These are phyloP conservation scores for Silurus glanis DNA, from an alignment of 2,113 vertebrate genomes.

Conservation along the genomic window DNA sequence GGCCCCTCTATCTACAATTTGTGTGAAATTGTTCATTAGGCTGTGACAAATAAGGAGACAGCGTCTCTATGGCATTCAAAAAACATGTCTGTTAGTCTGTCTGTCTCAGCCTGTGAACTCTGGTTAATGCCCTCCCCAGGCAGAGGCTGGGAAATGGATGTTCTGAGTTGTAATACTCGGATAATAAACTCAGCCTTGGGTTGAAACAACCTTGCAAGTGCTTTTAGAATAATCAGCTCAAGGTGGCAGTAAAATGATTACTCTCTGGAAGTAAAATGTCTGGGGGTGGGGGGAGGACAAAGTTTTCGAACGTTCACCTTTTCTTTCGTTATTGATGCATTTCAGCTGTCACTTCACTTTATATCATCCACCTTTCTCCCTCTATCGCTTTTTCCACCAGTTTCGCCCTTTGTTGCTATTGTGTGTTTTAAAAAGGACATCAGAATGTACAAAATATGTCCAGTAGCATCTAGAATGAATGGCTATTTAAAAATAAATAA, in stretches of 20 bases:
- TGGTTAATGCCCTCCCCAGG: background rate
- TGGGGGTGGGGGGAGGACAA: background rate
- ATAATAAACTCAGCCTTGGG: constrained; percentile 15
- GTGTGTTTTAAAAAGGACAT: background rate
- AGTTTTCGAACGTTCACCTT: background rate
- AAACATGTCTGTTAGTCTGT: background rate
- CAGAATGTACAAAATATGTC: background rate
- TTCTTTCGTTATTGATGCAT: background rate
- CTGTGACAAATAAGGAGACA: constrained; percentile 24
- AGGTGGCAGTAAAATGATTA: background rate
- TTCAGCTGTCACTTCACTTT: background rate
- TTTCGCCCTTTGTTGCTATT: background rate
- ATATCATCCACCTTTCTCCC: background rate
- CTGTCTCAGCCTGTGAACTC: background rate
- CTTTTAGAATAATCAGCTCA: constrained; percentile 22
- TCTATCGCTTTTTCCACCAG: background rate
- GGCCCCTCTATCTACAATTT: constrained; percentile 16
- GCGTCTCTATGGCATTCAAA: background rate
- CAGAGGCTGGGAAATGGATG: background rate
- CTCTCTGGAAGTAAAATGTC: background rate
- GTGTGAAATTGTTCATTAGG: constrained; percentile 42
- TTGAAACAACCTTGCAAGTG: constrained; percentile 27
- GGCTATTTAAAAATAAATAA: background rate
- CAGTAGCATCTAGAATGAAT: background rate
- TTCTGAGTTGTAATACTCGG: background rate